phyloP scores from a whole-genome alignment of 2,888 invertebrate genomes.

The Timema cristinae region DNA sequence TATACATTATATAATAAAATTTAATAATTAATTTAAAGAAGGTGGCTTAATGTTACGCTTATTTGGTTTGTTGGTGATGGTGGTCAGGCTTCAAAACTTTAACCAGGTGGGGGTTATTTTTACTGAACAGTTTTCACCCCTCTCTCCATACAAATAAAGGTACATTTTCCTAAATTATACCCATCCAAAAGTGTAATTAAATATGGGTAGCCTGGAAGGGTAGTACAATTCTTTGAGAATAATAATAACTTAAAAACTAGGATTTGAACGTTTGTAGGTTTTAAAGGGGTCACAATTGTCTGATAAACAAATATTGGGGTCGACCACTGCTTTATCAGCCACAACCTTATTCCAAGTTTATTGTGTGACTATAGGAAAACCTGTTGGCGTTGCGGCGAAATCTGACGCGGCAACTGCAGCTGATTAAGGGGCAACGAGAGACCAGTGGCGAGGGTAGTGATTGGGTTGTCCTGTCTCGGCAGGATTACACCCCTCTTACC shows the following conservation, averaged over 20 bases:
- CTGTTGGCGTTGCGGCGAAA: constrained; percentile 62
- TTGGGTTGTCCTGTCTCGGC: constrained; percentile 49
- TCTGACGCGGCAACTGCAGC: constrained; percentile 61
- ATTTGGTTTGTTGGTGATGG: no score
- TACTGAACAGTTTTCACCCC: no score
- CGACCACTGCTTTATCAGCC: not conserved
- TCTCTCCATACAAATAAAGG: no score
- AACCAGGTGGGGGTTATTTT: no score
- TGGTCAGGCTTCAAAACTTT: no score
- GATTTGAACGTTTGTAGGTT: constrained; percentile 10
- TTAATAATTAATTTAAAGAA: no score
- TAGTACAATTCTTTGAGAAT: no score
- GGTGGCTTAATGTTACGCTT: no score
- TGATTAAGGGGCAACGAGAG: constrained; percentile 46
- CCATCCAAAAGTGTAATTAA: no score
- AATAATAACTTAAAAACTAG: not conserved
- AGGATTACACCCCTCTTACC: constrained; percentile 24
- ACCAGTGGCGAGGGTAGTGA: constrained; percentile 35
- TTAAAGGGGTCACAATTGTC: not conserved
- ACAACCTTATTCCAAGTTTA: not conserved
- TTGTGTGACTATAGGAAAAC: constrained; percentile 54
- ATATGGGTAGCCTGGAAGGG: no score
- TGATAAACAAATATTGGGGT: not conserved
- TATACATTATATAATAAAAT: no score
- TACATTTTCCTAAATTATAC: no score